These are phyloP conservation scores for Anthopleura sola DNA, from an alignment of 64 coral and sea anemone species.

Conservation along the genomic window DNA sequence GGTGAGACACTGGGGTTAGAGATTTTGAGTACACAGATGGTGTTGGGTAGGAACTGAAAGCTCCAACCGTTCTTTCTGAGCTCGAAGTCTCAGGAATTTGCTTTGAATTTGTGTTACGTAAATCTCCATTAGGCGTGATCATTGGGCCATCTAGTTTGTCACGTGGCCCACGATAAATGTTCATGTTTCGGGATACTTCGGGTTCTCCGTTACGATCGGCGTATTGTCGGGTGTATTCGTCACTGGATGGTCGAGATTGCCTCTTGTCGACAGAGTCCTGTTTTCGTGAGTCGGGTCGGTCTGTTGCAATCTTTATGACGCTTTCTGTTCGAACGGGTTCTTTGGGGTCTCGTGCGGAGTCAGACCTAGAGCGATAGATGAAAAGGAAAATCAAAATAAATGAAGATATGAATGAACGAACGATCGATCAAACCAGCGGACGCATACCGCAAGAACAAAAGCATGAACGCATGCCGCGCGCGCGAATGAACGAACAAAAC, in stretches of 20 bases:
- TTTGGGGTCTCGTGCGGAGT: constrained; percentile 11
- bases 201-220: not conserved
- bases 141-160: not conserved
- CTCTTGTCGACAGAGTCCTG: not conserved
- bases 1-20: not conserved
- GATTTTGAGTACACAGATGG: not conserved
- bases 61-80: not conserved
- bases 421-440: not conserved
- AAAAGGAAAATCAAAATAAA: not conserved
- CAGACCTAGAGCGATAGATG: not conserved
- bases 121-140: not conserved
- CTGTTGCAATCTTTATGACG: constrained; percentile 58
- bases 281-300: constrained; percentile 28
- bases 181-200: not conserved
- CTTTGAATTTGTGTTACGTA: not conserved
- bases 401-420: not conserved
- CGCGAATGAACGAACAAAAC: not conserved
- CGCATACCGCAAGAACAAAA: not conserved
- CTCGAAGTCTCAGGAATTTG: not conserved
- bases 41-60: not conserved
- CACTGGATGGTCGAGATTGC: not conserved
- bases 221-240: not conserved
- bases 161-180: constrained; percentile 10
- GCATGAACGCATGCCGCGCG: not conserved
- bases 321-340: constrained; percentile 62